A percentile compares a stretch with the other conserved stretches of the same genome.
phyloP scores from a whole-genome alignment of 2,888 invertebrate species.

The Mechanitis messenoides region DNA sequence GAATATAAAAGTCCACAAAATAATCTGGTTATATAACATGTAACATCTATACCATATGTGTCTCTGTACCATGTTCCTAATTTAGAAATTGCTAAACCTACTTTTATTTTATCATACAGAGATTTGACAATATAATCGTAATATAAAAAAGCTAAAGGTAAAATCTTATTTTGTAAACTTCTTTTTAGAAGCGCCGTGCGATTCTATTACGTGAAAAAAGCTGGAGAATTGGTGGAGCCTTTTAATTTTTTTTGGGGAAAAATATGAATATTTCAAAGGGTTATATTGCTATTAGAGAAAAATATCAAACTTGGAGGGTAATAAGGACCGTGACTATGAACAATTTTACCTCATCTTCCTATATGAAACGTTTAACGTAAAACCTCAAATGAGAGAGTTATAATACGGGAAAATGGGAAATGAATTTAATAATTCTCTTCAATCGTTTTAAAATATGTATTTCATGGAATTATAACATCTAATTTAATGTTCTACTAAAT shows the following conservation, averaged over 20 bases:
- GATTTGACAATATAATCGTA: not conserved
- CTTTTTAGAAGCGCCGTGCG: not conserved
- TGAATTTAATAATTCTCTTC: constrained; percentile 20
- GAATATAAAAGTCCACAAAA: not conserved
- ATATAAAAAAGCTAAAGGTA: not conserved
- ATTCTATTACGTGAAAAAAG: constrained; percentile 10
- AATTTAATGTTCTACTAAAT: no score
- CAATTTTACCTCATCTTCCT: constrained; percentile 61
- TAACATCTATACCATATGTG: no score
- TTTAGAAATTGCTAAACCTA: no score
- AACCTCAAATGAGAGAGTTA: constrained; percentile 37
- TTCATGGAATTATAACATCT: no score
- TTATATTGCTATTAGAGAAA: constrained; percentile 69
- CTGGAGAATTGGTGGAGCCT: constrained; percentile 23
- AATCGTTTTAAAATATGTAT: constrained; percentile 3
- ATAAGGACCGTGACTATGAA: constrained; percentile 70
- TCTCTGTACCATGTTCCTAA: no score
- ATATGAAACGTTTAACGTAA: constrained; percentile 54
- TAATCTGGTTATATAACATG: no score
- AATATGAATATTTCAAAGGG: constrained; percentile 58
- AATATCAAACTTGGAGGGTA: constrained; percentile 59
- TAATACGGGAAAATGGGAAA: constrained; percentile 25
- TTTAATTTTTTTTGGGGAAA: constrained; percentile 35
- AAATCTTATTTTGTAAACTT: constrained; percentile 3
- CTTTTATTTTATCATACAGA: not conserved